Evolutionary conservation across 2,888 invertebrate genomes (phyloP).

Genomic region (Drosophila fulvimacula): DNA sequence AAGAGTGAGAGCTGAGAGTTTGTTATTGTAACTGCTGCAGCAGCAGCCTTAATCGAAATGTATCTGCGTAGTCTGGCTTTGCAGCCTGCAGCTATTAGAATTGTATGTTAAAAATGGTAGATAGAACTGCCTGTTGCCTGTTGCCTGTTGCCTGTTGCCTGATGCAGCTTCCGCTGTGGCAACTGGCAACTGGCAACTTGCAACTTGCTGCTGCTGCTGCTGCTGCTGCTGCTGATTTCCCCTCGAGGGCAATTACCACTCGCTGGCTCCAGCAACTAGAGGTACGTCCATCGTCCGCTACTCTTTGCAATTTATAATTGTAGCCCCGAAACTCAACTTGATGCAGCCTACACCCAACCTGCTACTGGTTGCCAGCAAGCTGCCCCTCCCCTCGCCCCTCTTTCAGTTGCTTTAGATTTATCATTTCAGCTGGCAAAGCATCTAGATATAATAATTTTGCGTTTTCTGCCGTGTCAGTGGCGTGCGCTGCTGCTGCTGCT

Average conservation of each 20-base stretch:
- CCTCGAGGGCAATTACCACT: slow-evolving; percentile 60
- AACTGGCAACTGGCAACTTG: slow-evolving; percentile 3
- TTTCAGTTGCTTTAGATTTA: slow-evolving; percentile 64
- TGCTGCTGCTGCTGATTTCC: slow-evolving; percentile 52
- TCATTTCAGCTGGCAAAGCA: slow-evolving; percentile 65
- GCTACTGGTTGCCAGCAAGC: slow-evolving; percentile 40
- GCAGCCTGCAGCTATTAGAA: slow-evolving; percentile 67
- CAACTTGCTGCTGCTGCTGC: slow-evolving; percentile 12
- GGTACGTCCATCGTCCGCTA: slow-evolving; percentile 32
- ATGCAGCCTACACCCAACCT: slow-evolving; percentile 51
- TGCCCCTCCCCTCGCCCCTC: not conserved
- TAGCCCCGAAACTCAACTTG: slow-evolving; percentile 56
- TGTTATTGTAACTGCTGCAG: slow-evolving; percentile 6
- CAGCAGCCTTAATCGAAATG: slow-evolving; percentile 47
- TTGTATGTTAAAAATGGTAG: slow-evolving; percentile 59
- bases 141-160: too few species aligned
- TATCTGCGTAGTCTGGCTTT: slow-evolving; percentile 41
- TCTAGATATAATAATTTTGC: slow-evolving; percentile 63
- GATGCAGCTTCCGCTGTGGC: slow-evolving; percentile 42
- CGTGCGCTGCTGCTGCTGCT: slow-evolving; percentile 31
- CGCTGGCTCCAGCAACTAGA: slow-evolving; percentile 16
- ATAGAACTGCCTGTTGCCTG: slow-evolving; percentile 56
- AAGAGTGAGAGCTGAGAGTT: slow-evolving; percentile 32
- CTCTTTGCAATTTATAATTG: slow-evolving; percentile 65
- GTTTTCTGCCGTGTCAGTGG: slow-evolving; percentile 40